phyloP scores from a whole-genome alignment of 2,888 invertebrate species.

The Trissolcus japonicus region DNA sequence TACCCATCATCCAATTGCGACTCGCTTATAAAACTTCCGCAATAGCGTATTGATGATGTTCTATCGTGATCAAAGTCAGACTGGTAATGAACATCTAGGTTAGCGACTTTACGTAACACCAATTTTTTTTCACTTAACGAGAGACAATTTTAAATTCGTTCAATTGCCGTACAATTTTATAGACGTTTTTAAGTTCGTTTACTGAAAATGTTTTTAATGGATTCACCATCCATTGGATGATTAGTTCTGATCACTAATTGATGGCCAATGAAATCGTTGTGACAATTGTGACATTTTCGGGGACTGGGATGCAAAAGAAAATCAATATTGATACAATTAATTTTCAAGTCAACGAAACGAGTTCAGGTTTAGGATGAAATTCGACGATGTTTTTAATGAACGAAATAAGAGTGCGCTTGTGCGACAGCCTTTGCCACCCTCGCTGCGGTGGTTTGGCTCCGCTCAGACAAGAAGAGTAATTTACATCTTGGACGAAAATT shows the following conservation, averaged over 20 bases:
- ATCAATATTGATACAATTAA: conserved; percentile 22
- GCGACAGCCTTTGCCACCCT: no score
- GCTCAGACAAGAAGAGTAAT: conserved; percentile 61
- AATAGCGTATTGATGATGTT: conserved; percentile 44
- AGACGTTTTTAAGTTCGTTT: no score
- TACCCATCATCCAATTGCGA: conserved; percentile 27
- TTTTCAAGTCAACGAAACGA: not conserved
- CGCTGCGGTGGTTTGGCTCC: not conserved
- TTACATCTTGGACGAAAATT: conserved; percentile 72
- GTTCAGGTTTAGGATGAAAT: conserved; percentile 15
- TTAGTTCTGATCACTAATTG: no score
- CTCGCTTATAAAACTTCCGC: conserved; percentile 46
- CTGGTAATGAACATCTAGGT: no score
- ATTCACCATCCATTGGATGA: no score
- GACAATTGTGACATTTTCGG: no score
- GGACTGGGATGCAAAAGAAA: not conserved
- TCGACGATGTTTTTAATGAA: conserved; percentile 62
- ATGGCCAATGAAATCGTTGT: no score
- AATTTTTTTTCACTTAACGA: no score
- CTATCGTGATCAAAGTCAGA: conserved; percentile 3
- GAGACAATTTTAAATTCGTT: no score
- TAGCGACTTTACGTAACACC: no score
- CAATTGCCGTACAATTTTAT: no score
- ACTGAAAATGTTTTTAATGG: no score
- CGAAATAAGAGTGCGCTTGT: conserved; percentile 59